Base-by-base conservation (phyloP, 2,888 invertebrate genomes). In the Nyleta sp. region DNA sequence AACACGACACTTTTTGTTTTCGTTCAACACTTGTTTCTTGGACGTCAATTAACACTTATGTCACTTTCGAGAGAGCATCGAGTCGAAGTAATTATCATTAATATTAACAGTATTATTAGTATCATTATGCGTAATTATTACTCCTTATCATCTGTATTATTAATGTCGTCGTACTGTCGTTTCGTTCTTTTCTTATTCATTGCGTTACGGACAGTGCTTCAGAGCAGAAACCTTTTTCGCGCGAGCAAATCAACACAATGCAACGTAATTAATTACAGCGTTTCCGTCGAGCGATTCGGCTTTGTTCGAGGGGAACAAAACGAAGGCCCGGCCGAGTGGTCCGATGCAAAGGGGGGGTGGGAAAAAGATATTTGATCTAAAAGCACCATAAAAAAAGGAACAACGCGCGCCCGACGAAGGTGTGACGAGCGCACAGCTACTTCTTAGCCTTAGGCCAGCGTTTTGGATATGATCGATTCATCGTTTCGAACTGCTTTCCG, bases 151-250 rank as follows among this genome's bases (percentile, higher is more conserved):
- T 71, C 46, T 38, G 48, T 77, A 73, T 52, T 55, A 67, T 72
- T 53, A 65, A 73, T 70, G 70, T 78, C 78, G 78, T 68, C 78
- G 73, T 78, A 70, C 68, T 70, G 70, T 74, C 78, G 64, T 74
- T 78, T 78, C 74, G 74, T 74, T 78, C 68, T 76, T 67, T 72
- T 68, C 28, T 28, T 78, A 73, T 70, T 78, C 70, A 74, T 64
- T 74, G 71, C 67, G 28, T 71, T 71, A 50, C 71, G 38, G 40
- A 74, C 59, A 65, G 73, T 65, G 74, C 59, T 62, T 52, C 55
- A 68, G 64, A 78, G 28, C 74, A 71, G 55, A 73, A 67, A 74
- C 42, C 67, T 75, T 68, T 78, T 73, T 73, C 68, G 48, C 48
- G 15, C 15, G 44, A 48, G 67, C 40, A 50, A 59, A 60, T 31